phyloP scores from a whole-genome alignment of 2,797 vertebrate genomes.

The Pteropus rufus region DNA sequence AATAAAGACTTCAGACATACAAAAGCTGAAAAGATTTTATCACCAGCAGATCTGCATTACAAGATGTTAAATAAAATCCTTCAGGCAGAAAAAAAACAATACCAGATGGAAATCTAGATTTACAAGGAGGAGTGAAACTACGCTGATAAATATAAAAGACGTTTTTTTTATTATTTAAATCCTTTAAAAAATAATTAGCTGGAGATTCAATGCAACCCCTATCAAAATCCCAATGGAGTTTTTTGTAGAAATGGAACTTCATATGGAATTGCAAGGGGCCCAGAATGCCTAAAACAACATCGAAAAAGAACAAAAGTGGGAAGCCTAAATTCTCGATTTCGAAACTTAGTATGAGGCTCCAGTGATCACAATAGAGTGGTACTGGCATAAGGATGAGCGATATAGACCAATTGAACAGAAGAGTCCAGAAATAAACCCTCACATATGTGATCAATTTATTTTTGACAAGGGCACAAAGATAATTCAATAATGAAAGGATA shows the following conservation, averaged over 20 bases:
- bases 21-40: background rate
- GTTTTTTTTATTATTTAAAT: background rate
- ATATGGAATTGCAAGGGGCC: background rate
- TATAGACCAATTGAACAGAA: background rate
- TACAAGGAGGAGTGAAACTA: background rate
- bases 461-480: background rate
- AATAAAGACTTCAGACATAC: background rate
- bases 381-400: background rate
- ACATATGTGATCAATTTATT: background rate
- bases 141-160: background rate
- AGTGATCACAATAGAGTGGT: background rate
- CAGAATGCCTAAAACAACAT: background rate
- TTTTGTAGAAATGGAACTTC: slow-evolving; percentile 38
- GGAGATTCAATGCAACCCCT: background rate
- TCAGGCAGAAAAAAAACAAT: background rate
- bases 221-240: background rate
- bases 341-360: background rate
- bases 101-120: background rate
- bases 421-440: background rate
- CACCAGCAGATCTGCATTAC: background rate
- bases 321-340: background rate
- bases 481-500: background rate
- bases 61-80: background rate
- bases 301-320: background rate
- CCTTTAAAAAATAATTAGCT: slow-evolving; percentile 3